Evolutionary conservation across 92 coral and sea anemone species (phyloP), one percentile per base, ranked within the genome.

Genomic region (Galaxea fascicularis): DNA sequence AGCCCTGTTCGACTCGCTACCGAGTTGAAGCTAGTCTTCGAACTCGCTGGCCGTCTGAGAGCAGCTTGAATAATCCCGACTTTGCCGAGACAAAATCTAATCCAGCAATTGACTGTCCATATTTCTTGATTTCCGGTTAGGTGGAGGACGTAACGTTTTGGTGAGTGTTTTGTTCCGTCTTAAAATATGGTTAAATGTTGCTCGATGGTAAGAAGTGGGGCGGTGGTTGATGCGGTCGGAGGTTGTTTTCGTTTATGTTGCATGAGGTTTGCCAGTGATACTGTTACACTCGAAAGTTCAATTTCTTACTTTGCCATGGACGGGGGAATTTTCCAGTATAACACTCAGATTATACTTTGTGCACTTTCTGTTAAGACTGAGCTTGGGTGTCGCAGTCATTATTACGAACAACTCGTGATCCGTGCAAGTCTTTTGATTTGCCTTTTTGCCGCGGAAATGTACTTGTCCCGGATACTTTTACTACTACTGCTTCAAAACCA

Each of bases 1-100:
- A 65, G 35, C 9, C 25, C n/a, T 49, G 46, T 31, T 67, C 53
- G 73, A 10, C 49, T 13, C 1, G 30, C 28, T 30, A 4, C 16
- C 62, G 4, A 66, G 84, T 79, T 7, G 76, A 16, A 67, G 84
- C 65, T 66, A 18, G 75, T 54, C 75, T 79, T 67, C 17, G 24
- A 66, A 13, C 39, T 57, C 4, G 24, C 35, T 29, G 13, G 47
- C 52, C 47, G 74, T 47, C 21, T 65, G 73, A 28, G 25, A 51
- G 47, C 29, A 66, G 64, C 28, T 79, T 51, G 12, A 49, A 51
- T n/a, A 1, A 20, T 28, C 20, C 18, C 47, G 25, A 13, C 65
- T 30, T 27, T 66, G 21, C 35, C 16, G 62, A 20, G 74, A 18
- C 12, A 65, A 52, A 75, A 30, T 51, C 51, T 68, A 31, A 68